Base-by-base conservation (phyloP, 1,140 invertebrate species). In the Asobara japonica region DNA sequence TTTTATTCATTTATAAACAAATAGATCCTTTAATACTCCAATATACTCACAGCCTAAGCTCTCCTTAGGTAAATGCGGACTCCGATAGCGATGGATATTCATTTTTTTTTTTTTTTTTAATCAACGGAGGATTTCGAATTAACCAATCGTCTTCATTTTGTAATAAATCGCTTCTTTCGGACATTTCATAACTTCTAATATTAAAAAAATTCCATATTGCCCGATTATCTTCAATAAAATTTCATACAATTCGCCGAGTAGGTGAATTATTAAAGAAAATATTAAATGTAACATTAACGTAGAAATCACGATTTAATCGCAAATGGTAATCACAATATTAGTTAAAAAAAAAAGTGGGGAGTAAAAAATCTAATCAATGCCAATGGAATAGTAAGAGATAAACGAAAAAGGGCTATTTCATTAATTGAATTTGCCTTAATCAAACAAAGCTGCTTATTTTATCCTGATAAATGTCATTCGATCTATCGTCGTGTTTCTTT, bases 11-110 rank as follows among this genome's bases (percentile, higher is more conserved):
- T 86, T 86, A 86, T 86, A 73, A 86, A 87, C 83, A 87, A 86
- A 84, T 85, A 85, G 82, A 83, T 83, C 72, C 76, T 86, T 74
- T 83, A 86, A 81, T 85, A 84, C 77, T 83, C 83, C 80, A 85
- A 83, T 83, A 81, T 82, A 83, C 82, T 87, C 85, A 87, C 83
- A 87, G 84, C 84, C 83, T 86, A 86, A 87, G 84, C 76, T 85
- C 80, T 80, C 79, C 80, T 86, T 86, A 83, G 82, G 80, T 85
- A 86, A 84, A 86, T 86, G 80, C 80, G 78, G 82, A 80, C 79
- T 78, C 74, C 41, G 36, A 11, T 65, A 30, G 60, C 60, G 56
- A 51, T 65, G n/a, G n/a, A n/a, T n/a, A n/a, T n/a, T n/a, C n/a
- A n/a, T n/a, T n/a, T n/a, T n/a, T n/a, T n/a, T n/a, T n/a, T n/a